These are phyloP conservation scores for Chauna torquata DNA, from an alignment of 2,113 vertebrate species.

Conservation along the genomic window DNA sequence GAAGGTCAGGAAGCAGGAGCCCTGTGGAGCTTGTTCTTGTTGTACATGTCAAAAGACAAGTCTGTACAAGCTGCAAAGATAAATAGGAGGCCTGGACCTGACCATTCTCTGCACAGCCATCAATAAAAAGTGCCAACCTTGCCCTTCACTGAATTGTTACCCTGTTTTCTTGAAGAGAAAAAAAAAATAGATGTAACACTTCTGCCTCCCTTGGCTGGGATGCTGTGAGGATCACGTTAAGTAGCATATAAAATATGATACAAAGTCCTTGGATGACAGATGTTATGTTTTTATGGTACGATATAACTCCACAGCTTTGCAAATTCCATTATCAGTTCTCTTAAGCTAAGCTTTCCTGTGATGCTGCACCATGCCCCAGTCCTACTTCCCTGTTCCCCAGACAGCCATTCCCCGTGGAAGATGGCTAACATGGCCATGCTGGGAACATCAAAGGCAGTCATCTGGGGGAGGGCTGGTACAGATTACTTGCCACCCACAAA, in stretches of 20 bases:
- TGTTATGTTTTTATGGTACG: conserved; percentile 14
- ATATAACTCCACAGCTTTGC: conserved; percentile 8
- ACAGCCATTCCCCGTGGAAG: neutral
- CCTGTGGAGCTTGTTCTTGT: conserved; percentile 37
- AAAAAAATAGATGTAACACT: neutral
- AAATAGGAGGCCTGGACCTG: conserved; percentile 9
- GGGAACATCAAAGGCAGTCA: conserved; percentile 29
- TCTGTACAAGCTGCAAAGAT: conserved; percentile 21
- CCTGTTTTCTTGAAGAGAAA: neutral
- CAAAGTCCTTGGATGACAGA: conserved; percentile 16
- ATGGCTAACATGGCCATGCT: neutral
- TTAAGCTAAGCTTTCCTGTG: neutral
- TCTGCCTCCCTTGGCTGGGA: neutral
- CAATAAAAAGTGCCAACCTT: neutral
- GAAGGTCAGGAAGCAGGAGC: conserved; percentile 53
- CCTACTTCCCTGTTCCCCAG: neutral
- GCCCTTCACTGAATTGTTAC: neutral
- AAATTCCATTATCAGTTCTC: conserved; percentile 18
- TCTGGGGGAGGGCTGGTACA: conserved; percentile 36
- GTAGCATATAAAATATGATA: neutral
- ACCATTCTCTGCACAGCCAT: neutral
- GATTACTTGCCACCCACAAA: conserved; percentile 49
- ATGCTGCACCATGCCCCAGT: neutral
- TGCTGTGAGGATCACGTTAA: conserved; percentile 17
- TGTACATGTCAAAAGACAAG: conserved; percentile 21